These are phyloP conservation scores for Mola mola DNA, from an alignment of 2,113 vertebrate species.

Conservation along the genomic window DNA sequence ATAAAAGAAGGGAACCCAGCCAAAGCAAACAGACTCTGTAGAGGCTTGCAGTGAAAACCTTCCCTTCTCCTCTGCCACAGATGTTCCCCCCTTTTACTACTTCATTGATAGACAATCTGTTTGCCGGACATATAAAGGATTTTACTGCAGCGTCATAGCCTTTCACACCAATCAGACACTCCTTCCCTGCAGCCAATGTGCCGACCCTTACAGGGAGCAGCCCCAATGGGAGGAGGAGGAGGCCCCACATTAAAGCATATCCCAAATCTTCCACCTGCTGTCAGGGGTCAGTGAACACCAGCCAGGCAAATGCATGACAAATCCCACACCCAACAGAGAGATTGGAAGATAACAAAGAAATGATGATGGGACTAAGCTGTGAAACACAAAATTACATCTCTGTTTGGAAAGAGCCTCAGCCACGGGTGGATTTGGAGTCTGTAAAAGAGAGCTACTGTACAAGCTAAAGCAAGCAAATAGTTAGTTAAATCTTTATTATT, in stretches of 20 bases:
- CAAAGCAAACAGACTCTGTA: constrained; percentile 42
- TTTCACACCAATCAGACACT: constrained; percentile 36
- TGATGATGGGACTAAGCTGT: constrained; percentile 1
- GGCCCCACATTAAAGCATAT: constrained; percentile 38
- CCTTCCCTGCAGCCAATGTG: constrained; percentile 61
- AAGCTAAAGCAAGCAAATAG: too few relatives aligned
- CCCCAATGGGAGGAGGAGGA: constrained; percentile 13
- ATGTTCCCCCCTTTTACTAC: constrained; percentile 66
- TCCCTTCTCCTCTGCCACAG: constrained; percentile 48
- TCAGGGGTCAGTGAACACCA: constrained; percentile 20
- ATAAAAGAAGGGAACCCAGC: constrained; percentile 73
- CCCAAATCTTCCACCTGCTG: constrained; percentile 69
- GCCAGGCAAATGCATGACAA: constrained; percentile 1
- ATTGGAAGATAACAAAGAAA: neutral
- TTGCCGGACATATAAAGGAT: constrained; percentile 67
- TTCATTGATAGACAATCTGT: constrained; percentile 85
- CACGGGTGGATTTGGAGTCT: constrained; percentile 1
- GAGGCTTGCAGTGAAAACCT: constrained; percentile 50
- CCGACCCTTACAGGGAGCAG: neutral
- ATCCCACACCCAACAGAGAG: constrained; percentile 10
- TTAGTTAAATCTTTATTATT: too few relatives aligned
- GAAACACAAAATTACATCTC: constrained; percentile 23
- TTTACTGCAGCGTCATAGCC: constrained; percentile 49
- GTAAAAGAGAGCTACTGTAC: neutral
- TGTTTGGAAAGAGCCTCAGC: neutral